A percentile compares a stretch with the other conserved stretches of the same genome.
Evolutionary conservation across 1,140 invertebrate genomes (phyloP).

Genomic region (Dreissena rostriformis): DNA sequence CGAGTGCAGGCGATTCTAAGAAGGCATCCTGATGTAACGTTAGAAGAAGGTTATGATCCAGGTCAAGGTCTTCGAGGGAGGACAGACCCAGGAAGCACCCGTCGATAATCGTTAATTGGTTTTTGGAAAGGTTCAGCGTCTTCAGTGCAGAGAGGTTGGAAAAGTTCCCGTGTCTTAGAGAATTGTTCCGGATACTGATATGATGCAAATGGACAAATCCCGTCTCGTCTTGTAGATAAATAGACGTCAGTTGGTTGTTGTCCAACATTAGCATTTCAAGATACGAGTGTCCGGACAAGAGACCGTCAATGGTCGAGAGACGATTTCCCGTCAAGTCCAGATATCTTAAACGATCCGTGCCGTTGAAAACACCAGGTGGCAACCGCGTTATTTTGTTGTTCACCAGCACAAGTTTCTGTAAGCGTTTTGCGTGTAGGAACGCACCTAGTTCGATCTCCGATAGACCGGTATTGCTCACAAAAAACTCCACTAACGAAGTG

Average conservation of each 20-base stretch:
- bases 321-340: not conserved
- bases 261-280: not conserved
- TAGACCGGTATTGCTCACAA: not conserved
- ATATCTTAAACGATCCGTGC: not conserved
- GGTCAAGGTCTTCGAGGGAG: not conserved
- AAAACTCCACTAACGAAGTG: not conserved
- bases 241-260: not conserved
- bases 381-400: not conserved
- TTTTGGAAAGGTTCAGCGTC: not conserved
- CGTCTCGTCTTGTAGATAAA: not conserved
- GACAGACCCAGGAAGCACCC: not conserved
- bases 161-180: not conserved
- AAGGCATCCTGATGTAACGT: not conserved
- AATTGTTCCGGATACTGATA: not conserved
- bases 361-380: not conserved
- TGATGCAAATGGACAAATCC: no score
- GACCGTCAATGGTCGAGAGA: not conserved
- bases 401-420: not conserved
- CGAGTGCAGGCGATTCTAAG: not conserved
- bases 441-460: not conserved
- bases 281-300: not conserved
- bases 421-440: not conserved
- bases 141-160: not conserved
- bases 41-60: not conserved
- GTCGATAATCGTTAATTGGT: not conserved